Evolutionary conservation across 2,797 vertebrate genomes (phyloP).

Genomic region (Tiaroga cobitis): DNA sequence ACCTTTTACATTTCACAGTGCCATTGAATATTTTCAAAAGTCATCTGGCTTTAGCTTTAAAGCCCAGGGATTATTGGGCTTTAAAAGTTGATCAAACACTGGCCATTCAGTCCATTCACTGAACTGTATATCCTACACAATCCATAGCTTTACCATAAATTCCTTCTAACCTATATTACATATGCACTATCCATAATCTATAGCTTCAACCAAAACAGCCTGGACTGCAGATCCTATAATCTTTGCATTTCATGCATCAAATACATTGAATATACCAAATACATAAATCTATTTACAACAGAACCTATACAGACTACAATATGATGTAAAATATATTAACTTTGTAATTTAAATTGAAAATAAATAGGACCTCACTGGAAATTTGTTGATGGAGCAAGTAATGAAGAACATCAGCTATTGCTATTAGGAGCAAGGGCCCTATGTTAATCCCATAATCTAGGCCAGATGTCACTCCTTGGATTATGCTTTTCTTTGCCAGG

Average conservation of each 20-base stretch:
- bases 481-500: constrained; percentile 78
- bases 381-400: constrained; percentile 62
- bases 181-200: constrained; percentile 10
- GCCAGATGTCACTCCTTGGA: constrained; percentile 84
- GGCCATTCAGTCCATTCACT: neutral
- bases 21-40: constrained; percentile 59
- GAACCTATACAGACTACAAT: neutral
- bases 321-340: neutral
- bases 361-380: neutral
- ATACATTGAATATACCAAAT: neutral
- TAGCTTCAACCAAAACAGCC: neutral
- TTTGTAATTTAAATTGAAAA: neutral
- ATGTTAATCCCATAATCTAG: constrained; percentile 81
- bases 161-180: neutral
- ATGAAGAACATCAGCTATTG: constrained; percentile 73
- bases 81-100: constrained; percentile 48
- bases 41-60: constrained; percentile 74
- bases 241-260: neutral
- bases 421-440: constrained; percentile 78
- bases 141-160: neutral
- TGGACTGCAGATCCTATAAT: neutral
- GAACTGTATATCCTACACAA: neutral
- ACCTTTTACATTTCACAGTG: constrained; percentile 49
- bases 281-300: neutral
- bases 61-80: constrained; percentile 63